These are phyloP conservation scores for Drosophila lutescens DNA, from an alignment of 2,888 invertebrate species.

Conservation along the genomic window DNA sequence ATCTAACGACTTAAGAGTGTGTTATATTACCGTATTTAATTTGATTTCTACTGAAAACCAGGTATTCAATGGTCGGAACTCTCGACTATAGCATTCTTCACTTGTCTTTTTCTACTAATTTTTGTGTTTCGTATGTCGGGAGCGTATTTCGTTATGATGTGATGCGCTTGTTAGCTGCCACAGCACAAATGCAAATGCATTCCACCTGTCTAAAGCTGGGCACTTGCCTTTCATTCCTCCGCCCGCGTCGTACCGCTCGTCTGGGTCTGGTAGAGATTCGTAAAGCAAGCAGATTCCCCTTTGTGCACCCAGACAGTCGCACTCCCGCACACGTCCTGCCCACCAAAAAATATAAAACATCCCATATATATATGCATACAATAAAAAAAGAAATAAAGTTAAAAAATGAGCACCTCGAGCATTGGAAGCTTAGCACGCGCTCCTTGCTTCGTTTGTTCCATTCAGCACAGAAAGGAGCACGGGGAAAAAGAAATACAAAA, in stretches of 20 bases:
- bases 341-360: conserved; percentile 47
- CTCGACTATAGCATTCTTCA: not conserved
- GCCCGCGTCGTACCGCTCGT: not conserved
- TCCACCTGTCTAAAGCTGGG: conserved; percentile 71
- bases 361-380: not conserved
- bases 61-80: not conserved
- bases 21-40: too few relatives aligned
- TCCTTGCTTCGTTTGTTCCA: conserved; percentile 61
- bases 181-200: conserved; percentile 59
- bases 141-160: conserved; percentile 64
- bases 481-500: conserved; percentile 41
- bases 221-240: conserved; percentile 60
- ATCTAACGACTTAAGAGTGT: too few relatives aligned
- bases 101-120: conserved; percentile 44
- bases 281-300: conserved; percentile 54
- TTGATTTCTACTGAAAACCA: too few relatives aligned
- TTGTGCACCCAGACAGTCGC: conserved; percentile 57
- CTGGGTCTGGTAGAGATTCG: conserved; percentile 41
- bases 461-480: conserved; percentile 53
- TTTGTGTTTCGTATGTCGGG: conserved; percentile 41
- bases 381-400: not conserved
- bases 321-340: conserved; percentile 28
- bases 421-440: conserved; percentile 62
- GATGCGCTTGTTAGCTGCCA: conserved; percentile 70
- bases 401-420: conserved; percentile 60